These are phyloP conservation scores for Hiodon tergisus DNA, from an alignment of 2,113 vertebrate species.

Conservation along the genomic window DNA sequence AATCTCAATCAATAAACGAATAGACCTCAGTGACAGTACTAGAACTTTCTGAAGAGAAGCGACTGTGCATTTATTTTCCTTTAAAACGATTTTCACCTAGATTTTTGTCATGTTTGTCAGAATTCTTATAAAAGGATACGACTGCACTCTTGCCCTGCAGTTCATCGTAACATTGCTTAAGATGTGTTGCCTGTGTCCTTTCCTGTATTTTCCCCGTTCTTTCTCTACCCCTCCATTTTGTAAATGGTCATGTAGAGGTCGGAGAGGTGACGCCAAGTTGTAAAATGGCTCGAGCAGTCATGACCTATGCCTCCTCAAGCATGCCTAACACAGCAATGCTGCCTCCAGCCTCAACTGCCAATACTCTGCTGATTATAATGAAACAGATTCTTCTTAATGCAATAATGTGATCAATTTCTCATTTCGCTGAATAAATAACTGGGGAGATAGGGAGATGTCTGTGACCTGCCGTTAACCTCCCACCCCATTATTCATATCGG, in stretches of 20 bases:
- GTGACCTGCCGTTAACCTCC: slow-evolving; percentile 88
- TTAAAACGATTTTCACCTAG: not conserved
- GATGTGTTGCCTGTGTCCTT: not conserved
- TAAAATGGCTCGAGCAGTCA: slow-evolving; percentile 75
- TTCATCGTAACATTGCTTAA: too few relatives aligned
- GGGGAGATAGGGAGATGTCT: slow-evolving; percentile 77
- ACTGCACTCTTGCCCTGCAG: not conserved
- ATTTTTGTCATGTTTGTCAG: not conserved
- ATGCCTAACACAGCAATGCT: slow-evolving; percentile 84
- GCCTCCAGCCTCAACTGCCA: slow-evolving; percentile 88
- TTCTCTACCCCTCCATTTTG: slow-evolving; percentile 48
- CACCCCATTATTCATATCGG: slow-evolving; percentile 89
- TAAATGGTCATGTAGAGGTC: slow-evolving; percentile 72
- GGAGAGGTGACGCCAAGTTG: slow-evolving; percentile 85
- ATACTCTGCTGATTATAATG: slow-evolving; percentile 95
- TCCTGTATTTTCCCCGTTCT: slow-evolving; percentile 52
- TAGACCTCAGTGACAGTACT: slow-evolving; percentile 5
- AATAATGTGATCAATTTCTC: slow-evolving; percentile 99
- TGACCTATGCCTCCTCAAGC: slow-evolving; percentile 79
- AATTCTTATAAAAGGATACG: not conserved
- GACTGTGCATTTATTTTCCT: not conserved
- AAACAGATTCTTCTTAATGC: slow-evolving; percentile 91
- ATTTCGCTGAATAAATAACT: slow-evolving; percentile 98
- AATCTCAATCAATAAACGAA: slow-evolving; percentile 9
- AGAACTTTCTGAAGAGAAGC: not conserved